Conservation (phyloP, 2,888 invertebrate species). For the Carcina quercana region DNA sequence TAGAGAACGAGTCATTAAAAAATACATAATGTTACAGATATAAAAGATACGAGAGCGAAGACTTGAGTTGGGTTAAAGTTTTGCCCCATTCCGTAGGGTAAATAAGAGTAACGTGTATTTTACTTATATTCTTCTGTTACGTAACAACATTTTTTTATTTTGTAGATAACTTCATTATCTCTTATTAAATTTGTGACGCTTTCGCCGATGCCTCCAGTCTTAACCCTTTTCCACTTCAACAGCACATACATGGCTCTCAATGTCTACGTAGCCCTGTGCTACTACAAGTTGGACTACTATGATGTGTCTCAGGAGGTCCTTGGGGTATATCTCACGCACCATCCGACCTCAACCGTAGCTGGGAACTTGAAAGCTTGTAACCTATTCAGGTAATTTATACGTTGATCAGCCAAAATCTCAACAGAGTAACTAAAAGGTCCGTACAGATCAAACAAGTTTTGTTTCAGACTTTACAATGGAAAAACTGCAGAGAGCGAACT, state of each 20-base stretch:
- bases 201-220: no score
- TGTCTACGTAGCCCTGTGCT: slow-evolving; percentile 97
- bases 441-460: not conserved
- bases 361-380: slow-evolving; percentile 91
- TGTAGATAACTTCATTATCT: no score
- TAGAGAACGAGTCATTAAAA: no score
- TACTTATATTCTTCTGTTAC: no score
- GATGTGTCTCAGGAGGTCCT: slow-evolving; percentile 99
- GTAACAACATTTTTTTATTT: no score
- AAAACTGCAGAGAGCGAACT: slow-evolving; percentile 95
- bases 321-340: slow-evolving; percentile 92
- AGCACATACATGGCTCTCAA: slow-evolving; percentile 95
- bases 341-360: slow-evolving; percentile 95
- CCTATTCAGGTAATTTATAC: slow-evolving; percentile 58
- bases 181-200: no score
- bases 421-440: not conserved
- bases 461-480: slow-evolving; percentile 88
- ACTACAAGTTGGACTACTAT: slow-evolving; percentile 98
- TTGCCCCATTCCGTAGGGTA: slow-evolving; percentile 36
- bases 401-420: not conserved
- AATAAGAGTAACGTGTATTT: no score
- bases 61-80: slow-evolving; percentile 53
- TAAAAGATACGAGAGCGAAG: slow-evolving; percentile 50
- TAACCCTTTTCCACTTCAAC: no score
- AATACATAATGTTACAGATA: slow-evolving; percentile 42